These are phyloP conservation scores for Acyrthosiphon pisum DNA, from an alignment of 1,140 invertebrate species.

Conservation along the genomic window DNA sequence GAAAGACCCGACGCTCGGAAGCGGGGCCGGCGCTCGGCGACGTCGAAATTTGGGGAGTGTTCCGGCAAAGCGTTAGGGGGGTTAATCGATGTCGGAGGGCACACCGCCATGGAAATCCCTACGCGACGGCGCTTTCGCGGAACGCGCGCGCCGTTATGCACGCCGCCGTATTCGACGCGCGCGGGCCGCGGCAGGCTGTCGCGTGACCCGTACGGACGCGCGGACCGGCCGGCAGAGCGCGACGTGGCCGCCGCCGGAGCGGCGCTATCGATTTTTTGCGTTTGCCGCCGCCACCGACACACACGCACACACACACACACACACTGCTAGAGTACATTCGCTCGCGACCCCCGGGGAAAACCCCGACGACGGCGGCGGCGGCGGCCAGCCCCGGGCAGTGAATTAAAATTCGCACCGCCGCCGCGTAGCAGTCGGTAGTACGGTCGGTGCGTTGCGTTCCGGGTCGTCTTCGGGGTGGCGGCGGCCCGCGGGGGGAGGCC, in stretches of 20 bases:
- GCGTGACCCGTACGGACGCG: slow-evolving; percentile 41
- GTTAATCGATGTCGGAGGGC: slow-evolving; percentile 56
- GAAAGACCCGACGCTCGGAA: not conserved
- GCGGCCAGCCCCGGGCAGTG: not conserved
- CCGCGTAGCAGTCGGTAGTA: not conserved
- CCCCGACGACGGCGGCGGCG: not conserved
- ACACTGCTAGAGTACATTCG: not conserved
- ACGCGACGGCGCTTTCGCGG: slow-evolving; percentile 22
- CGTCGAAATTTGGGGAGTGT: not conserved
- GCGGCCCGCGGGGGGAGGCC: not conserved
- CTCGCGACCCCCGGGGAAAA: slow-evolving; percentile 47
- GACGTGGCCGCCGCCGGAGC: not conserved
- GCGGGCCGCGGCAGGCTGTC: not conserved
- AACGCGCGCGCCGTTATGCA: not conserved
- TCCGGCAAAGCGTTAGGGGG: slow-evolving; percentile 33
- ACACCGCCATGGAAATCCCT: not conserved
- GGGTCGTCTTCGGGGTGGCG: not conserved
- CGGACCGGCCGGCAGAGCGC: slow-evolving; percentile 49
- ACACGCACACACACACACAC: not conserved
- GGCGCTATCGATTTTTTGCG: slow-evolving; percentile 44
- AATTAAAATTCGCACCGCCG: slow-evolving; percentile 8
- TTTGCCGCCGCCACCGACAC: not conserved
- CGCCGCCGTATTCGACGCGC: not conserved
- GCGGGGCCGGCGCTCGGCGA: not conserved
- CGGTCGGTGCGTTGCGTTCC: not conserved